phyloP scores from a whole-genome alignment of 2,888 invertebrate species.

The Koerneria pararmatus region DNA sequence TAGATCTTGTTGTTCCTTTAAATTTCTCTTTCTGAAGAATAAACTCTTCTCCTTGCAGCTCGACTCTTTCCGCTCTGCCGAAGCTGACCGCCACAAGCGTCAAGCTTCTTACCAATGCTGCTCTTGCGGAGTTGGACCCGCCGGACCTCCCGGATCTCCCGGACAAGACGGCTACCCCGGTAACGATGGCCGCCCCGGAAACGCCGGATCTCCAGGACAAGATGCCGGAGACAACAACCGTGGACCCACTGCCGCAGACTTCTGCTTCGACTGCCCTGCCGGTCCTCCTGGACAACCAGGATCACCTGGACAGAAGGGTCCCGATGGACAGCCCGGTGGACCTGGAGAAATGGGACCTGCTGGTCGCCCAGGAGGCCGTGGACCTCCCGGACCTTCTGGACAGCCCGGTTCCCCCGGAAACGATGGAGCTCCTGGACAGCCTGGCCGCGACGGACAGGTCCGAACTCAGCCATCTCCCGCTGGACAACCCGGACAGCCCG shows the following conservation, averaged over 20 bases:
- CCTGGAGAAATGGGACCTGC: conserved; percentile 18
- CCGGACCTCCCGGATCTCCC: conserved; percentile 38
- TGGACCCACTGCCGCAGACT: conserved; percentile 27
- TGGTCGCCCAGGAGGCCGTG: conserved; percentile 16
- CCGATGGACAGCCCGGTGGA: conserved; percentile 35
- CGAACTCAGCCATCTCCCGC: conserved; percentile 22
- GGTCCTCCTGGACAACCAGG: conserved; percentile 29
- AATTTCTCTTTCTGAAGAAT: too few species aligned
- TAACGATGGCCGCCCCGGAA: conserved; percentile 37
- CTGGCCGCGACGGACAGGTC: conserved; percentile 16
- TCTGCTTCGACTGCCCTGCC: conserved; percentile 40
- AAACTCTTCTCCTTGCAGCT: too few species aligned
- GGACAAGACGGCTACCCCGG: conserved; percentile 39
- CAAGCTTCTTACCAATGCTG: conserved; percentile 16
- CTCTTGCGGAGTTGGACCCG: conserved; percentile 28
- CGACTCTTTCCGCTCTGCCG: conserved; percentile 15
- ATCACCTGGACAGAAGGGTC: conserved; percentile 30
- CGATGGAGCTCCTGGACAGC: conserved; percentile 18
- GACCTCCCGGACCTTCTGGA: conserved; percentile 20
- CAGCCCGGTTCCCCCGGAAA: conserved; percentile 21
- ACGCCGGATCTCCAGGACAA: conserved; percentile 37
- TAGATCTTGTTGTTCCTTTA: too few species aligned
- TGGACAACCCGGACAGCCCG: conserved; percentile 16
- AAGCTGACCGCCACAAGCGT: conserved; percentile 9
- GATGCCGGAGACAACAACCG: conserved; percentile 28